These are phyloP conservation scores for Anoplius nigerrimus DNA, from an alignment of 2,888 invertebrate species.

Conservation along the genomic window DNA sequence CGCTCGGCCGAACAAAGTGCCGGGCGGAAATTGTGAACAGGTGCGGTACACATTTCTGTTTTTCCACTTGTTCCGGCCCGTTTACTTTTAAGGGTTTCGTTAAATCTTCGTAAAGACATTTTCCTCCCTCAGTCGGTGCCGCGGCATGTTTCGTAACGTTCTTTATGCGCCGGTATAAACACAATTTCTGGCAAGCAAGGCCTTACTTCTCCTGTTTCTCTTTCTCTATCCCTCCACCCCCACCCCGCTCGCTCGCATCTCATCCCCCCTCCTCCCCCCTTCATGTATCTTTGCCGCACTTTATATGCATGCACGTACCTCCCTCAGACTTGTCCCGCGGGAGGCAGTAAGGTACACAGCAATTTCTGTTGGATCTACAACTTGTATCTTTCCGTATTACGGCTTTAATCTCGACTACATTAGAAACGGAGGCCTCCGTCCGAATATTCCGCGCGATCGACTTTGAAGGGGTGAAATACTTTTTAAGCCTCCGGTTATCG, in stretches of 20 bases:
- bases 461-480: background rate
- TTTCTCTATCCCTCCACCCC: background rate
- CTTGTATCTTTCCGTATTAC: constrained; percentile 49
- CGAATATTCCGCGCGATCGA: background rate
- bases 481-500: background rate
- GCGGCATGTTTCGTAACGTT: constrained; percentile 45
- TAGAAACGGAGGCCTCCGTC: constrained; percentile 18
- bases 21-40: too few species aligned
- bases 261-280: constrained; percentile 25
- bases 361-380: constrained; percentile 56
- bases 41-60: background rate
- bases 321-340: constrained; percentile 52
- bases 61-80: constrained; percentile 26
- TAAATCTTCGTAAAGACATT: constrained; percentile 45
- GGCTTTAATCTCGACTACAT: constrained; percentile 49
- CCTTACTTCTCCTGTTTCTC: constrained; percentile 32
- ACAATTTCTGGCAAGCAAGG: constrained; percentile 55
- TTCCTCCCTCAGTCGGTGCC: constrained; percentile 25
- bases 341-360: constrained; percentile 51
- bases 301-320: constrained; percentile 57
- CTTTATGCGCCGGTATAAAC: constrained; percentile 57
- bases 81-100: constrained; percentile 31
- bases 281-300: constrained; percentile 50
- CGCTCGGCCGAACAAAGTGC: too few species aligned
- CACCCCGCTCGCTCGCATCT: background rate